phyloP scores from a whole-genome alignment of 2,113 vertebrate genomes.

The Malurus elegans region DNA sequence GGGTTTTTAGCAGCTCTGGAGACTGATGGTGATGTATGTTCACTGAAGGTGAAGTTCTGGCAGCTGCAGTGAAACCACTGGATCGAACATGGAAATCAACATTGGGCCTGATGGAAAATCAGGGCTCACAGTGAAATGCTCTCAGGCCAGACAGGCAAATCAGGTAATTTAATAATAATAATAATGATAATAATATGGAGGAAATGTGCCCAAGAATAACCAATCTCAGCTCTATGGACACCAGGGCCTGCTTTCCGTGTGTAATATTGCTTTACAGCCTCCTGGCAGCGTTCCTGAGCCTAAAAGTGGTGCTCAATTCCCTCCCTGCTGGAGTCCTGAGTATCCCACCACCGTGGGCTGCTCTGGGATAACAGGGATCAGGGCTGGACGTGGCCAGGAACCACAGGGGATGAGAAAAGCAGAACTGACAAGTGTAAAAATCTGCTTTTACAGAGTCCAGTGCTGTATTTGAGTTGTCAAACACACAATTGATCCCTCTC shows the following conservation, averaged over 20 bases:
- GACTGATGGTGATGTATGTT: neutral
- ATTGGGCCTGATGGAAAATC: neutral
- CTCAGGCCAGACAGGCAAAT: neutral
- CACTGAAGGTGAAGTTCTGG: neutral
- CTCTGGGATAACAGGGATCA: neutral
- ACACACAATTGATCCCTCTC: neutral
- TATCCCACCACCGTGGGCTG: neutral
- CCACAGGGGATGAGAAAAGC: neutral
- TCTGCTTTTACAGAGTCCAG: neutral
- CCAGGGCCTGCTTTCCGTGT: neutral
- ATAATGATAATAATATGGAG: neutral
- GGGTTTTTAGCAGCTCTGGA: neutral
- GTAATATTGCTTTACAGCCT: neutral
- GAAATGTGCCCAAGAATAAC: conserved; percentile 1
- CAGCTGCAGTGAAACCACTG: neutral
- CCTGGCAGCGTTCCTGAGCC: neutral
- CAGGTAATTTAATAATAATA: neutral
- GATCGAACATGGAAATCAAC: neutral
- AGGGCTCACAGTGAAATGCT: neutral
- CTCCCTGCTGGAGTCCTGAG: neutral
- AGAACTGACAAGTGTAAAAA: neutral
- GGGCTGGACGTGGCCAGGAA: neutral
- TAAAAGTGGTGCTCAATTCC: neutral
- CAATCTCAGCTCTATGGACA: neutral
- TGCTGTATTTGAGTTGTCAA: neutral